Evolutionary conservation across 2,888 invertebrate species (phyloP), one percentile per base, ranked within the genome.

Genomic region (Acanthococcus lagerstroemiae): DNA sequence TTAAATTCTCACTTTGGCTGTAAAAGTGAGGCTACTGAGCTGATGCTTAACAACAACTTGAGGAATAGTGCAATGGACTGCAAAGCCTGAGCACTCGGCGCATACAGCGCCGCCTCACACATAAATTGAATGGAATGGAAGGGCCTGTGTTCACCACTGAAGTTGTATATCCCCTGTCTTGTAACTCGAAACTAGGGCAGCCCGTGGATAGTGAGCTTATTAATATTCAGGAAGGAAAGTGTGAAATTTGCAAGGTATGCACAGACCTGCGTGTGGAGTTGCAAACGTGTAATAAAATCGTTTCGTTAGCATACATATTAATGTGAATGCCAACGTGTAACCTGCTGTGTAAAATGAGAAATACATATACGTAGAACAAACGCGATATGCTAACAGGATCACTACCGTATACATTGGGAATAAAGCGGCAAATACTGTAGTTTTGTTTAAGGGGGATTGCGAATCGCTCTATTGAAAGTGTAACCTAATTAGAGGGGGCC

Each of bases 381-480:
- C 44, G 57, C 30, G 57, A 57, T 60, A 61, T 61, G 48, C 61
- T 61, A 61, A 61, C 61, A 50, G 61, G 61, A 61, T 61, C 61
- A 61, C 61, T 61, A 48, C 50, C 21, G 50, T 61, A 48, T 50
- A 50, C 61, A 50, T 61, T 61, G 30, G 50, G 61, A 61, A 61
- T 61, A 61, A 60, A 61, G 61, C 61, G 48, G 50, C 50, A 61
- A 61, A 61, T 61, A 61, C 50, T 61, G 61, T 27, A 61, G 61
- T 61, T 61, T 26, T 61, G 61, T 61, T 61, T 48, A 30, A 61
- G 27, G 58, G 21, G 48, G 61, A 6, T 21, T 52, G 52, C 61
- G 61, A 61, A 52, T 61, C 61, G 61, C 50, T 61, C 61, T 61
- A 61, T 61, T 61, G 61, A 61, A 61, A 61, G 50, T 61, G 48